These are phyloP conservation scores for Felis chaus DNA, from an alignment of 2,113 vertebrate species.

Conservation along the genomic window DNA sequence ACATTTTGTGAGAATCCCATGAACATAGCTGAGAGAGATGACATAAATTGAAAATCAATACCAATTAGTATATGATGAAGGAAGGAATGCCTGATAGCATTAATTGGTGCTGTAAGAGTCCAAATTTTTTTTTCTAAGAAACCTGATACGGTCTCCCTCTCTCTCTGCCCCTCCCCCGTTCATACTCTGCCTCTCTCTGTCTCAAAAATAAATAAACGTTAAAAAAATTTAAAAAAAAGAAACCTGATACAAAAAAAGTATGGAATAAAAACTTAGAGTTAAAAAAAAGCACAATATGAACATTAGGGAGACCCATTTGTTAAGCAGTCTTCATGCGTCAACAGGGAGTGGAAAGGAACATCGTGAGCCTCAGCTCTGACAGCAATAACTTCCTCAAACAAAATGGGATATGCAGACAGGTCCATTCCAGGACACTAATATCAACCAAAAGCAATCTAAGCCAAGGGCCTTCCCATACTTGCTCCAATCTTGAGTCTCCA, in stretches of 20 bases:
- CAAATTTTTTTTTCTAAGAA: neutral
- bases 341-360: neutral
- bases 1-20: neutral
- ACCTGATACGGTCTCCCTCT: neutral
- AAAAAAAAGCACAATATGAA: neutral
- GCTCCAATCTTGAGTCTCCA: neutral
- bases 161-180: too few relatives aligned
- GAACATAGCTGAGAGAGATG: neutral
- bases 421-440: neutral
- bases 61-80: neutral
- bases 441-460: neutral
- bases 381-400: constrained; percentile 39
- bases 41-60: constrained; percentile 14
- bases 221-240: neutral
- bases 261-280: neutral
- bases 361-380: constrained; percentile 25
- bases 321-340: neutral
- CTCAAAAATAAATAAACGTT: too few relatives aligned
- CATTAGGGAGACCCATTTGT: neutral
- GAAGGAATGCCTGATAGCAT: neutral
- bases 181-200: too few relatives aligned
- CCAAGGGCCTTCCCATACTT: neutral
- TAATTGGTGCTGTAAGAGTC: neutral
- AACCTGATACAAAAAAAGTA: constrained; percentile 17
- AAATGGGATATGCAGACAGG: neutral